Conservation (phyloP, 2,797 vertebrate genomes). For the Malacoraja senta region DNA sequence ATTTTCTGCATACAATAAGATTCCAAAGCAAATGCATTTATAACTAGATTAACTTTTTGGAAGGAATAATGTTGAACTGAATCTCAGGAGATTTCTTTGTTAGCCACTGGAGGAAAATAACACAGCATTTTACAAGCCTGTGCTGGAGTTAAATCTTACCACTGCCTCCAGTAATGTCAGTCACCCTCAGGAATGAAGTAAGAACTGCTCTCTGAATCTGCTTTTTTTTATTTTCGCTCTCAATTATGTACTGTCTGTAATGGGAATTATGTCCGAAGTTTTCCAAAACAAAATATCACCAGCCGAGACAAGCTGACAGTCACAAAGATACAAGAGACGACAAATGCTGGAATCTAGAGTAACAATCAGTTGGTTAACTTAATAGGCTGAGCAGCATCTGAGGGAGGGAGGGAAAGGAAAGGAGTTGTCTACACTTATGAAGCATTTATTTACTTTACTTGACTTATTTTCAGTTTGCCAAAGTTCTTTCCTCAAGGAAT, state of each 20-base stretch:
- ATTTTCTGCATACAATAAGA: background rate
- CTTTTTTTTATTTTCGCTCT: too few relatives aligned
- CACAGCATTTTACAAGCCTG: background rate
- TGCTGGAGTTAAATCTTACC: background rate
- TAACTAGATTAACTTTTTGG: background rate
- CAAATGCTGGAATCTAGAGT: too few relatives aligned
- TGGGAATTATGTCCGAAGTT: background rate
- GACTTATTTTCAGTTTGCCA: background rate
- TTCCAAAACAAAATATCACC: background rate
- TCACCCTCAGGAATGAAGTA: too few relatives aligned
- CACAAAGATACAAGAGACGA: background rate
- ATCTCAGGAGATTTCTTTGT: background rate
- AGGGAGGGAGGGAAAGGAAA: too few relatives aligned
- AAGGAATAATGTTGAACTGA: background rate
- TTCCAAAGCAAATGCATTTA: background rate
- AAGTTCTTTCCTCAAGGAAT: background rate
- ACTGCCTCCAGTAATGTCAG: background rate
- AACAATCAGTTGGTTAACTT: too few relatives aligned
- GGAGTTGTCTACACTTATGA: background rate
- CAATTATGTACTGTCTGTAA: background rate
- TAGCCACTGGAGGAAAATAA: background rate
- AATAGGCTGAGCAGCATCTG: too few relatives aligned
- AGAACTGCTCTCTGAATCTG: too few relatives aligned
- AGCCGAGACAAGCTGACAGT: background rate
- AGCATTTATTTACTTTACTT: background rate